Evolutionary conservation across 30 jellyfish, hydroid and myxozoan species (phyloP), one percentile per base, ranked within the genome.

Genomic region (Hydractinia symbiolongicarpus): DNA sequence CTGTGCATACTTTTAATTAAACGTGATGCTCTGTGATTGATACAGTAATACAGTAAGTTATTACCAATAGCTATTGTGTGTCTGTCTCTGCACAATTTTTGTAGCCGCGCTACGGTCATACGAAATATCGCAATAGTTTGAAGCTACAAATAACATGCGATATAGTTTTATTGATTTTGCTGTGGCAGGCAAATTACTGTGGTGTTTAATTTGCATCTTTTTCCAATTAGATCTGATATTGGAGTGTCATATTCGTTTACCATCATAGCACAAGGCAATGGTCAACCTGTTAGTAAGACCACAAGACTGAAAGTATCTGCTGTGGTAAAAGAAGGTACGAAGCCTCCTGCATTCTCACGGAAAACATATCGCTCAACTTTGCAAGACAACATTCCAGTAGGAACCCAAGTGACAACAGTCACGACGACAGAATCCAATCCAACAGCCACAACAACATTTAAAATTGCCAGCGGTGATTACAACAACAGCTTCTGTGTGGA

Each of bases 401-500:
- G 98, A 5, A 72, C 55, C 55, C 61, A 79, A 4, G 84, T 85
- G 9, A 89, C 83, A 40, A 73, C 71, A 5, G 77, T 93, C 7
- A 7, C 89, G 6, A 71, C 91, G 71, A 76, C 67, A 58, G 81
- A 88, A 54, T 56, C 54, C 72, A 64, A 76, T 44, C 78, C 86
- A 5, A 68, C 67, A n/a, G 83, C 84, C 14, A 79, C 80, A 66
- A 68, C 94, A 50, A 84, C 89, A 5, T 87, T 67, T 74, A 68
- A 79, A 50, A 81, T 93, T 14, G 61, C 84, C 16, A 67, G 86
- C 15, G 96, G 96, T 10, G 83, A 93, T 84, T 66, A 8, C 15
- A 84, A 80, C 76, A 81, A 84, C 72, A 76, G 78, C 50, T 93
- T 93, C 70, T 93, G 98, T 81, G 72, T 93, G 53, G 98, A 93